These are phyloP conservation scores for Drosophila anomelani DNA, from an alignment of 2,888 invertebrate species.

Conservation along the genomic window DNA sequence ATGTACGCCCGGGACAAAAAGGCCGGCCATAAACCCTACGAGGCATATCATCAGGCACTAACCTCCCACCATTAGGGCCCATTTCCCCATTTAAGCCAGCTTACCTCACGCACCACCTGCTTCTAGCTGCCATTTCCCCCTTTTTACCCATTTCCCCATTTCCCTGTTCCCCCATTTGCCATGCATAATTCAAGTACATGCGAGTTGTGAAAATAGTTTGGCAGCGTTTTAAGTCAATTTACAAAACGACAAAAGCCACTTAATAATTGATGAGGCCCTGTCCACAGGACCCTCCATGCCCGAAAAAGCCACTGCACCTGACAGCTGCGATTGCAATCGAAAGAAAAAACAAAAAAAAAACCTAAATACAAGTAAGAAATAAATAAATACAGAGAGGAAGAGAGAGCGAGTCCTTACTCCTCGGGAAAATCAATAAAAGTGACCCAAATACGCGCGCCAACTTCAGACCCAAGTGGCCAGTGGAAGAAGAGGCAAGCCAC, in stretches of 20 bases:
- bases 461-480: constrained; percentile 45
- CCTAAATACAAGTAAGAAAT: constrained; percentile 1
- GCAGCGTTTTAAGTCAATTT: constrained; percentile 73
- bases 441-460: constrained; percentile 75
- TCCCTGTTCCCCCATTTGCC: constrained; percentile 28
- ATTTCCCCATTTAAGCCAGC: constrained; percentile 3
- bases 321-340: constrained; percentile 71
- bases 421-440: constrained; percentile 73
- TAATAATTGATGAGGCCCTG: constrained; percentile 63
- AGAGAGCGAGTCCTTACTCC: neutral
- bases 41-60: constrained; percentile 6
- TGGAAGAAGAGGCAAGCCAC: constrained; percentile 20
- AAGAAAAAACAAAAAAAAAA: neutral
- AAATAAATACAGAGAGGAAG: constrained; percentile 10
- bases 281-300: neutral
- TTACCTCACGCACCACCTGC: constrained; percentile 34
- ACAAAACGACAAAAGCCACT: constrained; percentile 55
- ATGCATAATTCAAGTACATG: constrained; percentile 62
- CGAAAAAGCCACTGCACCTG: constrained; percentile 43
- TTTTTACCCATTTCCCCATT: neutral
- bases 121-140: constrained; percentile 28
- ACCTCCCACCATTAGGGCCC: neutral
- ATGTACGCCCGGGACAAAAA: constrained; percentile 57
- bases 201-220: constrained; percentile 60
- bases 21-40: constrained; percentile 25